These are phyloP conservation scores for Coleophora deauratella DNA, from an alignment of 2,888 invertebrate genomes.

Conservation along the genomic window DNA sequence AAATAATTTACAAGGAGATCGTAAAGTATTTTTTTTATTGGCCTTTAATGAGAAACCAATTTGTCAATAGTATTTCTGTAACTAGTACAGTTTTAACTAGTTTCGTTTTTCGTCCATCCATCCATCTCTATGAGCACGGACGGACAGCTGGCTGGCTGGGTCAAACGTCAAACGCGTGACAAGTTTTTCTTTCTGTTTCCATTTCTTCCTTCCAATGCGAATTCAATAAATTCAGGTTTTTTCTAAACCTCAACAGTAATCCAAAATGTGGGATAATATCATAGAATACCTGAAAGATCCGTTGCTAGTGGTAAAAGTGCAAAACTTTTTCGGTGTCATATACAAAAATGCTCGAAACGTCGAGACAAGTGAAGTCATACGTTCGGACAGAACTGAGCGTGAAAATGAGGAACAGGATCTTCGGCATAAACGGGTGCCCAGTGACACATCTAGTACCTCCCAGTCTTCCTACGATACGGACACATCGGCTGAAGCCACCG, in stretches of 20 bases:
- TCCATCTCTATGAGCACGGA: too few species aligned
- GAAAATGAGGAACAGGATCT: constrained; percentile 36
- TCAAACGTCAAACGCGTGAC: too few species aligned
- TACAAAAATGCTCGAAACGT: constrained; percentile 45
- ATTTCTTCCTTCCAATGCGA: too few species aligned
- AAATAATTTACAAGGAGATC: too few species aligned
- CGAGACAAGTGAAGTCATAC: constrained; percentile 37
- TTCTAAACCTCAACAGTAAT: not conserved
- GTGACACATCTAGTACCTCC: constrained; percentile 53
- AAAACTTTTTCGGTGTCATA: constrained; percentile 84
- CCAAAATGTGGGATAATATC: constrained; percentile 55
- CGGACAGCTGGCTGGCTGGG: too few species aligned
- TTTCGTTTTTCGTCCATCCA: too few species aligned
- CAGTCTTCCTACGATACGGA: constrained; percentile 57
- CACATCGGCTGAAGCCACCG: constrained; percentile 44
- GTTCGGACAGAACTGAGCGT: constrained; percentile 38
- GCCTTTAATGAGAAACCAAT: too few species aligned
- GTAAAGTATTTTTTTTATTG: too few species aligned
- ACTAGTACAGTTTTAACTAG: too few species aligned
- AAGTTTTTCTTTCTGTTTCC: too few species aligned
- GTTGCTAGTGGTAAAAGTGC: constrained; percentile 83
- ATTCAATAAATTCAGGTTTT: too few species aligned
- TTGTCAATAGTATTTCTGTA: too few species aligned
- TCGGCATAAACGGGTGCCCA: constrained; percentile 51
- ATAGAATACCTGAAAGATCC: constrained; percentile 84